Percentiles rank a stretch among this genome's conserved stretches.
These are phyloP conservation scores for Semaprochilodus insignis DNA, from an alignment of 2,797 vertebrate species.

Conservation along the genomic window DNA sequence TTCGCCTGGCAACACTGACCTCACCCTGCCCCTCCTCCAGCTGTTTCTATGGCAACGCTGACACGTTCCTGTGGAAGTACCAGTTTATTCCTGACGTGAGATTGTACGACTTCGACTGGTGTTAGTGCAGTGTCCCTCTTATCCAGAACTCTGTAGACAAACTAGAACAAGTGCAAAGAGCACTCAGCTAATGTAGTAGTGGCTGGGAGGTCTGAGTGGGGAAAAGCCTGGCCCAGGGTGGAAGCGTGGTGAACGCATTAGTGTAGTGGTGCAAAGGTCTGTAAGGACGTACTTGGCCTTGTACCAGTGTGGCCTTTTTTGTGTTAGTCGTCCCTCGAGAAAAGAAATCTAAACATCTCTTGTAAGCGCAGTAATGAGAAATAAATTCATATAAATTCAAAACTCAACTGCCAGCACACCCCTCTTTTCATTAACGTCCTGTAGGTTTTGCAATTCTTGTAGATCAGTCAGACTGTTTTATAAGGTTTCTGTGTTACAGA, in stretches of 20 bases:
- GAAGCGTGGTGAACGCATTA: conserved; percentile 43
- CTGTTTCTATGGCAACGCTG: conserved; percentile 22
- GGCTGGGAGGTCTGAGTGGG: conserved; percentile 51
- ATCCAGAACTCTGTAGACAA: conserved; percentile 17
- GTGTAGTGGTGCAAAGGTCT: conserved; percentile 18
- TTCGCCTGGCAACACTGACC: conserved; percentile 25
- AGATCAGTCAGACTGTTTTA: too few relatives aligned
- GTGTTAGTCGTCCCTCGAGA: neutral
- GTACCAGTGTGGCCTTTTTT: conserved; percentile 35
- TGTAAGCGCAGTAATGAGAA: neutral
- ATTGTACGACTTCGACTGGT: neutral
- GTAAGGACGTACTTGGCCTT: conserved; percentile 26
- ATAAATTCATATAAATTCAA: too few relatives aligned
- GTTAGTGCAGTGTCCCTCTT: neutral
- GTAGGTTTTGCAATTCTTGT: too few relatives aligned
- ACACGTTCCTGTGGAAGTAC: conserved; percentile 8
- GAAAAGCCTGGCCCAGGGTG: conserved; percentile 29
- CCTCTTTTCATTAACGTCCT: too few relatives aligned
- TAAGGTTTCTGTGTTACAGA: too few relatives aligned
- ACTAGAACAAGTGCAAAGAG: conserved; percentile 35
- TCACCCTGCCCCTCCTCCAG: conserved; percentile 9
- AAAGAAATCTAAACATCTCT: neutral
- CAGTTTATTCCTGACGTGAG: conserved; percentile 8
- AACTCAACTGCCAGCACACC: too few relatives aligned
- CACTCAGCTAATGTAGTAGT: conserved; percentile 65